These are phyloP conservation scores for Acrocyrtus sp. DNA, from an alignment of 2,888 invertebrate genomes.

Conservation along the genomic window DNA sequence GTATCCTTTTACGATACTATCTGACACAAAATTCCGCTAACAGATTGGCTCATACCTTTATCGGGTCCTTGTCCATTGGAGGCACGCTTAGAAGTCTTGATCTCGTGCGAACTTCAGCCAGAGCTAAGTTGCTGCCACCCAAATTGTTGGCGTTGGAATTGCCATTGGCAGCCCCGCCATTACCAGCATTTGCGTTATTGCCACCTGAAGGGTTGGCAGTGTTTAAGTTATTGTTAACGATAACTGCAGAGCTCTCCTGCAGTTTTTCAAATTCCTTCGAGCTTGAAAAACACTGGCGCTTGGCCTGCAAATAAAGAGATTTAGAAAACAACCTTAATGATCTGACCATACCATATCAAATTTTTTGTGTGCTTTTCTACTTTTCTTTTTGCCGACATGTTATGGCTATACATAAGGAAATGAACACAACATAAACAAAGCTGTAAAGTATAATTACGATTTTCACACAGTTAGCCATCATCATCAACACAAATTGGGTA, in stretches of 20 bases:
- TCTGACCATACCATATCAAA: too few species aligned
- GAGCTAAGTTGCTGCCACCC: conserved; percentile 46
- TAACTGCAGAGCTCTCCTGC: conserved; percentile 72
- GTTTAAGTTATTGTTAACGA: conserved; percentile 44
- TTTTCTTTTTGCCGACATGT: too few species aligned
- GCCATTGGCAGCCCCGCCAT: conserved; percentile 22
- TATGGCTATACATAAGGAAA: too few species aligned
- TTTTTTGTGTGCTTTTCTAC: too few species aligned
- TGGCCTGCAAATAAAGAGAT: conserved; percentile 66
- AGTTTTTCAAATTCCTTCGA: conserved; percentile 92
- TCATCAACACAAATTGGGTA: too few species aligned
- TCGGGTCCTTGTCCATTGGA: conserved; percentile 61
- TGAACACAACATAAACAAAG: too few species aligned
- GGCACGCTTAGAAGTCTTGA: conserved; percentile 62
- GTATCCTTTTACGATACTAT: too few species aligned
- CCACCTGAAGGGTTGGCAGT: conserved; percentile 35
- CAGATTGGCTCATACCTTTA: conserved; percentile 63
- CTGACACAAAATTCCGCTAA: too few species aligned
- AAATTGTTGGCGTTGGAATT: conserved; percentile 38
- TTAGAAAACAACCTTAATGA: too few species aligned
- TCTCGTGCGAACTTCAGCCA: conserved; percentile 57
- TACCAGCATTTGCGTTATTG: conserved; percentile 41
- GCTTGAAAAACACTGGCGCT: conserved; percentile 86
- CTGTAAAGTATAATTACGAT: too few species aligned
- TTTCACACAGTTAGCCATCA: too few species aligned